A percentile compares a stretch with the other conserved stretches of the same genome.
Evolutionary conservation across 2,113 vertebrate species (phyloP).

Genomic region (Vimba vimba): DNA sequence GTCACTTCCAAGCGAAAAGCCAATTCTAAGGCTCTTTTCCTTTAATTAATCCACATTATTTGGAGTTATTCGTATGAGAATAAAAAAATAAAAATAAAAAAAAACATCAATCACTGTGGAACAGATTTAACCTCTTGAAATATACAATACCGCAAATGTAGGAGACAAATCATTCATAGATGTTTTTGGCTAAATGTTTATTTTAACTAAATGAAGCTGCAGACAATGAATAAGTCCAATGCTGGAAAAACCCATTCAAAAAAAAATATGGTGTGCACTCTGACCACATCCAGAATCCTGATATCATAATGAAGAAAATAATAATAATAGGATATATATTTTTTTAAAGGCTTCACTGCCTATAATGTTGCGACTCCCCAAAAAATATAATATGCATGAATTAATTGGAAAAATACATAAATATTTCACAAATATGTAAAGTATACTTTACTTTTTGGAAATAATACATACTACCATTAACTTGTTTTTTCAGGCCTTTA

Average conservation of each 20-base stretch:
- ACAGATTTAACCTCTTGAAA: slow-evolving; percentile 6
- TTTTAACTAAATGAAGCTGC: background rate
- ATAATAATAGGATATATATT: background rate
- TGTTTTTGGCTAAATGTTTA: background rate
- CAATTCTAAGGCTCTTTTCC: background rate
- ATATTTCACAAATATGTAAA: too few relatives aligned
- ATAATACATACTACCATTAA: background rate
- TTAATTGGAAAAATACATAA: too few relatives aligned
- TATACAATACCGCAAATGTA: background rate
- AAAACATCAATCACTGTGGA: background rate
- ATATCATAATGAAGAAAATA: background rate
- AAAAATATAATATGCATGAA: background rate
- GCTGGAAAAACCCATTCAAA: background rate
- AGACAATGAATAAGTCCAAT: background rate
- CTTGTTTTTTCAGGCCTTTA: background rate
- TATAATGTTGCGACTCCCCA: background rate
- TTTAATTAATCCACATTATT: background rate
- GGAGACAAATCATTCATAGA: background rate
- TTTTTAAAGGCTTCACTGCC: background rate
- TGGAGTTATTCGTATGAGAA: background rate
- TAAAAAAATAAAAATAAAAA: accelerated
- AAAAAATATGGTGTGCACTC: background rate
- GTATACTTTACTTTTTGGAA: background rate
- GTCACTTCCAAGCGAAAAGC: background rate
- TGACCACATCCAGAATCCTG: background rate